A percentile compares a stretch with the other conserved stretches of the same genome.
Conservation (phyloP, 2,113 vertebrate species). For the Numida meleagris region DNA sequence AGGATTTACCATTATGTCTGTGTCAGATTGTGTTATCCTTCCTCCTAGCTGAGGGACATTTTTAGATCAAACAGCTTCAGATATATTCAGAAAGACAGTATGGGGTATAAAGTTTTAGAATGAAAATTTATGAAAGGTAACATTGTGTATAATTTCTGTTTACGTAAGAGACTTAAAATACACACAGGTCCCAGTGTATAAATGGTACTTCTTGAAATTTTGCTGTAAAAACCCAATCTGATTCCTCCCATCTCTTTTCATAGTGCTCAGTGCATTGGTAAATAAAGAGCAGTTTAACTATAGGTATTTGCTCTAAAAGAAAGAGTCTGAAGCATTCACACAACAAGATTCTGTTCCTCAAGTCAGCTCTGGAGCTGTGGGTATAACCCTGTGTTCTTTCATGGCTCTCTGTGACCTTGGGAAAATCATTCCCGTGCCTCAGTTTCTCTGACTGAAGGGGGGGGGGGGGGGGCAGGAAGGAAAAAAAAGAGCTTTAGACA, state of each 20-base stretch:
- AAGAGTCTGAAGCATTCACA: background rate
- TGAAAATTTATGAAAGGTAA: background rate
- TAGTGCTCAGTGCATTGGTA: background rate
- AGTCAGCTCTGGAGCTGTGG: background rate
- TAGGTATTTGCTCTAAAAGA: background rate
- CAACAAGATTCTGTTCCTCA: fast-evolving
- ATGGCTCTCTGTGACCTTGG: background rate
- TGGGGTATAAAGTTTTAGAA: background rate
- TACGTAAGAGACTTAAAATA: background rate
- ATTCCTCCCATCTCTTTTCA: background rate
- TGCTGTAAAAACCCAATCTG: background rate
- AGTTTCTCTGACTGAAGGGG: background rate
- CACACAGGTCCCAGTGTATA: background rate
- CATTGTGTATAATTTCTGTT: background rate
- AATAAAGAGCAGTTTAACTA: background rate
- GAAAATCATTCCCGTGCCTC: background rate
- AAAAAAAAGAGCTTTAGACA: background rate
- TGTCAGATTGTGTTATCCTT: background rate
- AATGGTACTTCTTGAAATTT: background rate
- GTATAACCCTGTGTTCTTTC: background rate
- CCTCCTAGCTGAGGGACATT: background rate
- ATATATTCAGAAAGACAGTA: background rate
- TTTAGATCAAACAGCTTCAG: background rate
- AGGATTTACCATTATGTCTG: background rate
- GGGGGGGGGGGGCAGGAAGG: no score